A percentile compares a stretch with the other conserved stretches of the same genome.
Conservation (phyloP, 30 jellyfish, hydroid and myxozoan species). For the Chrysaora quinquecirrha region DNA sequence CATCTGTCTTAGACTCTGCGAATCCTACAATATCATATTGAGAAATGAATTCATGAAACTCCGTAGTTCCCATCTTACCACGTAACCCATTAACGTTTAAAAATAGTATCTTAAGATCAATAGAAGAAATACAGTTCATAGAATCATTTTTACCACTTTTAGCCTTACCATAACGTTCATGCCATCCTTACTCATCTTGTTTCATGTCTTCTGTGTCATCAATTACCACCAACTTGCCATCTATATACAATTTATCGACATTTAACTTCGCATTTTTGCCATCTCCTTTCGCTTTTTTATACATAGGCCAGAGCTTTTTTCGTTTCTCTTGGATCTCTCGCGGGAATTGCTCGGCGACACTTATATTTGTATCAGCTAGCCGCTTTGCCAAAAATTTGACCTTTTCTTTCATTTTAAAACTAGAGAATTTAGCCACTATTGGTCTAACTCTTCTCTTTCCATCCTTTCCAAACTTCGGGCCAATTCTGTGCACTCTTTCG, state of each 20-base stretch:
- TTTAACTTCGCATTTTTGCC: conserved; percentile 1
- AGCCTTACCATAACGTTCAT: not conserved
- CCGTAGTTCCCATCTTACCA: not conserved
- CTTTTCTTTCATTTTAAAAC: not conserved
- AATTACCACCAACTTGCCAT: conserved; percentile 11
- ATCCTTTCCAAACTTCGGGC: conserved; percentile 15
- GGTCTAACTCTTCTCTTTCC: not conserved
- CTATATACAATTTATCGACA: not conserved
- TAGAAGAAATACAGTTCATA: not conserved
- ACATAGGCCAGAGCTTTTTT: conserved; percentile 11
- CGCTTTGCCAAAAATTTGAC: not conserved
- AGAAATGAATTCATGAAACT: not conserved
- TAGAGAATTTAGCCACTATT: conserved; percentile 8
- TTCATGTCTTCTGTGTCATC: not conserved
- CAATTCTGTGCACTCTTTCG: conserved; percentile 20
- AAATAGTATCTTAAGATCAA: conserved; percentile 2
- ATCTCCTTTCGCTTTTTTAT: not conserved
- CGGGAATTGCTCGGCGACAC: conserved; percentile 11
- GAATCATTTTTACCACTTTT: not conserved
- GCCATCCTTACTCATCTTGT: conserved; percentile 1
- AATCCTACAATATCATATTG: conserved; percentile 7
- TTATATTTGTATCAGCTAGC: not conserved
- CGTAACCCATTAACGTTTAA: conserved; percentile 13
- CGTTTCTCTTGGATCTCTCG: not conserved
- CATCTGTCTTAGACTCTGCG: conserved; percentile 26